Evolutionary conservation across 2,888 invertebrate species (phyloP).

Genomic region (Polydrusus pterygomalis): DNA sequence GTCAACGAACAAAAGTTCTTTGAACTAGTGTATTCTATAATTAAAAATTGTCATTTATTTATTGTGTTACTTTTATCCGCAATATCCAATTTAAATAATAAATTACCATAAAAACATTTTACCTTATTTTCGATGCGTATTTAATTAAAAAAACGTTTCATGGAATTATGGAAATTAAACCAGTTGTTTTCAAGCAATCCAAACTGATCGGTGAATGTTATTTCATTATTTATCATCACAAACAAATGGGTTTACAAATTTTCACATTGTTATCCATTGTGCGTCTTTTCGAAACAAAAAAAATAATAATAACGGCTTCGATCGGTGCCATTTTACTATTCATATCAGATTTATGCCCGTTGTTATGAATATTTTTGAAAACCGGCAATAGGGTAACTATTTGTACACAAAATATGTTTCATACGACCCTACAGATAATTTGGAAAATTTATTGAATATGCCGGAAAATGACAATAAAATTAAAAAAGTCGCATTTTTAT

Average conservation of each 20-base stretch:
- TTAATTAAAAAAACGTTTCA: conserved; percentile 11
- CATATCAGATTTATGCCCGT: too few relatives aligned
- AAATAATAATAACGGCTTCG: too few relatives aligned
- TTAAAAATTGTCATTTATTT: background rate
- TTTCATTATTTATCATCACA: background rate
- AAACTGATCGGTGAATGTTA: conserved; percentile 3
- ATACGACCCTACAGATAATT: too few relatives aligned
- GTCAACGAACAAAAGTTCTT: too few relatives aligned
- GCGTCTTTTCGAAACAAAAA: background rate
- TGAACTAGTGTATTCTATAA: too few relatives aligned
- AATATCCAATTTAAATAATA: background rate
- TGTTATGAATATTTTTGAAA: too few relatives aligned
- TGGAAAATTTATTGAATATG: too few relatives aligned
- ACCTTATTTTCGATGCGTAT: background rate
- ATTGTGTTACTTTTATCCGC: background rate
- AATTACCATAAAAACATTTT: background rate
- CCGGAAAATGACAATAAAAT: too few relatives aligned
- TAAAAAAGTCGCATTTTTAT: too few relatives aligned
- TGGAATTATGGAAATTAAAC: conserved; percentile 15
- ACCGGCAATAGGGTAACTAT: too few relatives aligned
- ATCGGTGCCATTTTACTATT: too few relatives aligned
- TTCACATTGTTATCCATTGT: background rate
- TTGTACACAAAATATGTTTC: too few relatives aligned
- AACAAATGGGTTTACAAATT: background rate
- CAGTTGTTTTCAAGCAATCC: background rate